Base-by-base conservation (phyloP, 2,888 invertebrate genomes). In the Caenorhabditis virilis region DNA sequence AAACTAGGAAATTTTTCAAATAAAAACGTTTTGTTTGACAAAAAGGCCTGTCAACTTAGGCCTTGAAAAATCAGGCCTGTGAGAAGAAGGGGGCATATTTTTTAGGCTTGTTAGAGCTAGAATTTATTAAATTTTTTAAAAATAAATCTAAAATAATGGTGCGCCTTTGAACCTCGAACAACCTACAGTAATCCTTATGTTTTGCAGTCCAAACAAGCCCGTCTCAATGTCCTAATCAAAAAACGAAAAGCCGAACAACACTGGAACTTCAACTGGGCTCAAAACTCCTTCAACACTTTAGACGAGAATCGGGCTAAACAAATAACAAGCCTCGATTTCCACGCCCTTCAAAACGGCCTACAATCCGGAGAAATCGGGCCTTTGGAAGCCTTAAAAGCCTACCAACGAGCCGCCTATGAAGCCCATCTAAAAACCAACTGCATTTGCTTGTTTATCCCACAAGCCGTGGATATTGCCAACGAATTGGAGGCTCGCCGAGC, bases 351-450 rank as follows among this genome's bases (percentile, higher is more conserved):
- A 68, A 66, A 65, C 13, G 63, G 60, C 0, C 62, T 79, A 11
- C 73, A 72, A 49, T 35, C 23, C 35, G 69, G 64, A 30, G 41
- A 50, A 15, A 39, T 72, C 33, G 48, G 26, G 16, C 76, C 80
- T 6, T 60, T 58, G 5, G 66, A 72, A 26, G 74, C 66, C 2
- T 62, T 79, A 7, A 43, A 66, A 20, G 79, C 82, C 0, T 81
- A 71, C 41, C 74, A 78, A 36, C 43, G 67, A 50, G 74, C 69
- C 16, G 79, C 80, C 0, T 47, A 75, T 16, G 54, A 76, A 57
- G 74, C 70, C 0, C 68, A 76, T 11, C 70, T 68, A 15, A 56
- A 57, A 23, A 72, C 78, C 39, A 82, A 81, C 55, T 79, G 78
- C 46, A 56, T 82, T 20, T 71, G 71, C 45, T 53, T 71, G 22